Conservation (phyloP, 2,888 invertebrate species). For the Tipula confusa region DNA sequence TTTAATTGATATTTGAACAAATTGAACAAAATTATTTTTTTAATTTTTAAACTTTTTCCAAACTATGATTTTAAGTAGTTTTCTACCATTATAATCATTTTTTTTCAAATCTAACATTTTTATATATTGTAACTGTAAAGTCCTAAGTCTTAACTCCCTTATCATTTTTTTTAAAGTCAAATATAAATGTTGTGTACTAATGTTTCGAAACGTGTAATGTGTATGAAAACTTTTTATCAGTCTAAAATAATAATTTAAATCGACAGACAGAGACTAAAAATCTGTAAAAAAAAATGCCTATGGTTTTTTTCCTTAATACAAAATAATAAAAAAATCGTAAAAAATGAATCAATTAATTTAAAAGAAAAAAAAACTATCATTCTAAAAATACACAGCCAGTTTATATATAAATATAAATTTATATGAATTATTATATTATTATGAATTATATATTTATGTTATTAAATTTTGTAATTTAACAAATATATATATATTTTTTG, state of each 20-base stretch:
- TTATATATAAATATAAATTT: background rate
- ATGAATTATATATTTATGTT: background rate
- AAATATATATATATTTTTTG: background rate
- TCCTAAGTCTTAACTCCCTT: too few species aligned
- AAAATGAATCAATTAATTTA: background rate
- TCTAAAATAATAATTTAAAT: background rate
- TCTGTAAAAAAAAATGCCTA: background rate
- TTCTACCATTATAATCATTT: too few species aligned
- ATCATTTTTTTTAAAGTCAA: too few species aligned
- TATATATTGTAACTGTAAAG: too few species aligned
- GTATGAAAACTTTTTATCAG: background rate
- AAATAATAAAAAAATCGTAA: background rate
- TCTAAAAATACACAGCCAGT: constrained; percentile 12
- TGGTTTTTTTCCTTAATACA: background rate
- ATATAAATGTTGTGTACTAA: too few species aligned
- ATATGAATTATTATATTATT: background rate
- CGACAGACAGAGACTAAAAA: background rate
- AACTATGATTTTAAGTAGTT: too few species aligned
- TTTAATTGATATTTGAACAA: too few species aligned
- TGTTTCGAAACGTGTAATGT: too few species aligned
- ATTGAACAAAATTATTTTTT: too few species aligned
- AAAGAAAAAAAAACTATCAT: background rate
- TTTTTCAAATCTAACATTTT: too few species aligned
- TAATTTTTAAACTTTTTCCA: too few species aligned
- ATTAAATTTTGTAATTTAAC: background rate